Base-by-base conservation (phyloP, 2,797 vertebrate genomes). In the Leptatherina wallacei region DNA sequence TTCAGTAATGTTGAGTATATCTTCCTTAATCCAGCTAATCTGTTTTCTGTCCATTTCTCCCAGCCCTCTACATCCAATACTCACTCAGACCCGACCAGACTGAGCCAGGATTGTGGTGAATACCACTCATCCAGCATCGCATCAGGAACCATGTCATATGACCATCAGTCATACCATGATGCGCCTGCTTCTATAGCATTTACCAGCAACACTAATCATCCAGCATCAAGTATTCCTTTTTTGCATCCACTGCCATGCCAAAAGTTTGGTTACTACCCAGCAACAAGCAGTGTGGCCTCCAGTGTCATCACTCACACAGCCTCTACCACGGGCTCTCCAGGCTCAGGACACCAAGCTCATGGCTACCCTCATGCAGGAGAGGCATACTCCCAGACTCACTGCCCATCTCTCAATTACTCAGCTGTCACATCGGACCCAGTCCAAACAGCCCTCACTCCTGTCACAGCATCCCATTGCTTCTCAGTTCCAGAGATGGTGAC, bases 251-350 rank as follows among this genome's bases (percentile, higher is more conserved):
- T 82, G 3, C 86, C 92, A 0, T 92, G 68, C 67, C 85, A 95
- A 56, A 96, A 94, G 74, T 94, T 96, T n/a, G 89, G 94, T 42
- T 95, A 93, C 38, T 27, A 87, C 61, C 84, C 93, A 0, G 69
- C 89, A 0, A 65, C 70, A n/a, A 47, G 44, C 77, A 71, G 61
- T 20, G 58, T 73, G 51, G 89, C 92, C 11, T 87, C 92, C 78
- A 88, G 90, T 0, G 88, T 95, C 74, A 94, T 95, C 35, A 87
- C 92, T 22, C 93, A 90, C 85, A 92, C 94, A 0, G 85, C 92
- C 27, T 94, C 95, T 62, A 85, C 91, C 0, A 58, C 75, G 36
- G 87, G 90, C 0, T n/a, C 73, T 1, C 87, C 91, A 2, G 0
- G 65, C 40, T 24, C 82, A 1, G 85, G 71, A 0, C 0, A 80